A percentile compares a stretch with the other conserved stretches of the same genome.
phyloP scores from a whole-genome alignment of 2,888 invertebrate genomes.

The Xanthia icteritia region DNA sequence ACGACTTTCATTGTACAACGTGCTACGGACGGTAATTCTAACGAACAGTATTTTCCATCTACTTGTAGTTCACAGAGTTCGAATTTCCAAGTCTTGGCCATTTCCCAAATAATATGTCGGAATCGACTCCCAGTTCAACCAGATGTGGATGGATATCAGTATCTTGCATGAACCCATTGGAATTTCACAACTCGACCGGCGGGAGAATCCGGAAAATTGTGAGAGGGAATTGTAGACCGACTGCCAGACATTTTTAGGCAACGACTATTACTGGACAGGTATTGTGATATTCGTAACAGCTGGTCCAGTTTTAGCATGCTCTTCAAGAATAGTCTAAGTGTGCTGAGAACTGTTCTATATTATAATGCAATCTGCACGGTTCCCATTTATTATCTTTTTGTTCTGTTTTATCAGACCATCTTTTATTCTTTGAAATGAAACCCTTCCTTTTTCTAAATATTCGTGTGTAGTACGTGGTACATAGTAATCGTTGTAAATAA shows the following conservation, averaged over 20 bases:
- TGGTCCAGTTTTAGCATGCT: background rate
- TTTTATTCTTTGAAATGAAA: background rate
- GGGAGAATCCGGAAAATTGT: slow-evolving; percentile 1
- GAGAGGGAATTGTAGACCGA: background rate
- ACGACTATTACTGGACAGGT: background rate
- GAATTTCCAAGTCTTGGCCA: slow-evolving; percentile 47
- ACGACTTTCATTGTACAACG: slow-evolving; percentile 32
- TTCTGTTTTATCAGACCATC: background rate
- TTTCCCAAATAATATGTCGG: slow-evolving; percentile 49
- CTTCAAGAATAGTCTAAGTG: background rate
- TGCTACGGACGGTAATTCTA: slow-evolving; percentile 9
- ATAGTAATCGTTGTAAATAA: slow-evolving; percentile 49
- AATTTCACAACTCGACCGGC: slow-evolving; percentile 30
- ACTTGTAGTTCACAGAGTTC: slow-evolving; percentile 31
- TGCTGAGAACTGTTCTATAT: background rate
- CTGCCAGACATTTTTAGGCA: background rate
- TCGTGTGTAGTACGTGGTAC: slow-evolving; percentile 13
- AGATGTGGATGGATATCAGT: slow-evolving; percentile 49
- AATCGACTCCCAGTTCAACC: slow-evolving; percentile 33
- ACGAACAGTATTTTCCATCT: slow-evolving; percentile 17
- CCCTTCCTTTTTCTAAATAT: background rate
- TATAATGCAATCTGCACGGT: background rate
- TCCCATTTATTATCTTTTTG: background rate
- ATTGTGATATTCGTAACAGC: background rate
- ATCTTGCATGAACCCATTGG: slow-evolving; percentile 27